phyloP scores from a whole-genome alignment of 2,113 vertebrate species.

The Corythoichthys haematopterus region DNA sequence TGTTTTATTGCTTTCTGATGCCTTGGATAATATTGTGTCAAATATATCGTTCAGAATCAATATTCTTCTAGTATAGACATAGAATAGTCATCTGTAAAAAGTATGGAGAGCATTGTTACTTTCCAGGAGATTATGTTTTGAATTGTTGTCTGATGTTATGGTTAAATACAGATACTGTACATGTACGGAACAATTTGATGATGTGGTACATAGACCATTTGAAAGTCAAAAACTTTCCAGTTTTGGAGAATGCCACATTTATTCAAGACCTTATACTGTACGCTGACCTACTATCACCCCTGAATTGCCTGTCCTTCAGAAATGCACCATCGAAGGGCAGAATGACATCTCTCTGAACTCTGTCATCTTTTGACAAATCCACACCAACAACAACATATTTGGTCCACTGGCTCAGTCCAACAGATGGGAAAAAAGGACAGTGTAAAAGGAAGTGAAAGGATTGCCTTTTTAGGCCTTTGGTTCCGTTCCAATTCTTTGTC shows the following conservation, averaged over 20 bases:
- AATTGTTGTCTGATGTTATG: background rate
- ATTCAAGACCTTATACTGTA: background rate
- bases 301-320: background rate
- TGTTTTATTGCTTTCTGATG: background rate
- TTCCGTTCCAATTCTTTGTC: constrained; percentile 52
- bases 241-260: background rate
- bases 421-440: constrained; percentile 67
- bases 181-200: background rate
- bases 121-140: background rate
- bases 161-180: background rate
- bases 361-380: constrained; percentile 51
- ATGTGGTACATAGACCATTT: no score
- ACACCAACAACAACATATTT: constrained; percentile 62
- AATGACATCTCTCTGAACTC: constrained; percentile 23
- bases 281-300: background rate
- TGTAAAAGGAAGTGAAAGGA: background rate
- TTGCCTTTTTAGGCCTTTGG: constrained; percentile 56
- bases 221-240: no score
- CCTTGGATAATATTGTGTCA: background rate
- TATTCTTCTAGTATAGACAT: background rate
- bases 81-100: no score
- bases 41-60: background rate
- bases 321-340: constrained; percentile 22
- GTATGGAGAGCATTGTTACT: background rate
- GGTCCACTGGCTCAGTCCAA: constrained; percentile 62